A percentile compares a stretch with the other conserved stretches of the same genome.
phyloP scores from a whole-genome alignment of 1,140 invertebrate species.

The Panulirus ornatus region DNA sequence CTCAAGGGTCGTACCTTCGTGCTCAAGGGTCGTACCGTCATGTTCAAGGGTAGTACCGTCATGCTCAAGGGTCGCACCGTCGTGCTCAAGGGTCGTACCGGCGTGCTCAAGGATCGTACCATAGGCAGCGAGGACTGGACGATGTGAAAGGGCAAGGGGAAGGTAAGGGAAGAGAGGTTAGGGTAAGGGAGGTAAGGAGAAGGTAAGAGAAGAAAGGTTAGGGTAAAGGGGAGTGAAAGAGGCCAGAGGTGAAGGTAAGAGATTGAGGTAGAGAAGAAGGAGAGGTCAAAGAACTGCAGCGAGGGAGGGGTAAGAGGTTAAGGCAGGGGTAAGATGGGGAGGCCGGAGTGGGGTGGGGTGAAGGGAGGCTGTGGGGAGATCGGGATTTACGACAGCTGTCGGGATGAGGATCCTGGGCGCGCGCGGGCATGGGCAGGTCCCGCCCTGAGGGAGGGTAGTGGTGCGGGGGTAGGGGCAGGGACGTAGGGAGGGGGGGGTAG shows the following conservation, averaged over 20 bases:
- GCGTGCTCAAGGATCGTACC: too few species aligned
- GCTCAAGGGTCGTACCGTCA: too few species aligned
- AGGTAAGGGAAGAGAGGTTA: too few species aligned
- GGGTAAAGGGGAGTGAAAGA: neutral
- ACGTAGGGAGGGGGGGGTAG: neutral
- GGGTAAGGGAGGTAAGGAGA: too few species aligned
- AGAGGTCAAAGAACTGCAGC: too few species aligned
- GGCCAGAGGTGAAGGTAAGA: neutral
- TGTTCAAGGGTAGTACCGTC: too few species aligned
- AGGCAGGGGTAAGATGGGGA: conserved; percentile 4
- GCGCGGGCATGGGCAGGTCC: conserved; percentile 49
- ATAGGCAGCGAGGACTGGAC: too few species aligned
- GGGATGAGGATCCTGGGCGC: conserved; percentile 16
- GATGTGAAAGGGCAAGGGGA: too few species aligned
- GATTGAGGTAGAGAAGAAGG: neutral
- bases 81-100: too few species aligned
- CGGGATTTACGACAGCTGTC: conserved; percentile 53
- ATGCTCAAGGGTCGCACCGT: too few species aligned
- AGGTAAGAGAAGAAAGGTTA: neutral
- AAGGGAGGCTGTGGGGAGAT: conserved; percentile 4
- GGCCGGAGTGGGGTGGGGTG: neutral
- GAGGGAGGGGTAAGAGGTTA: neutral
- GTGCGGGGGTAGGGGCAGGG: neutral
- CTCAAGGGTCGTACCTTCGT: too few species aligned
- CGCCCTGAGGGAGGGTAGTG: conserved; percentile 2